phyloP scores from a whole-genome alignment of 2,113 vertebrate genomes.

The Microtus ochrogaster region DNA sequence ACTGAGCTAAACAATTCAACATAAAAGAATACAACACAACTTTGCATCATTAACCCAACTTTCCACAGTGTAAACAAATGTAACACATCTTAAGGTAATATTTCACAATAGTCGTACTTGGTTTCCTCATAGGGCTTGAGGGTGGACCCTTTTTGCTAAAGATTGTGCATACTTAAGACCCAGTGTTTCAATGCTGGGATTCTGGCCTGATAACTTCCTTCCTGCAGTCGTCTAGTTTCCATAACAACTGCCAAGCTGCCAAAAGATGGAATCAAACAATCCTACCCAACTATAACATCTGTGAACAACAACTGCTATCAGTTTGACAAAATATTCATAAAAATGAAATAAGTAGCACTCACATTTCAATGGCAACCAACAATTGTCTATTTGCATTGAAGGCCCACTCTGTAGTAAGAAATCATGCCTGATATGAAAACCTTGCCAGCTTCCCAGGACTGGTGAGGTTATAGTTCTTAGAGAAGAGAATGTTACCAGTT shows the following conservation, averaged over 20 bases:
- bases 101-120: neutral
- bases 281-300: neutral
- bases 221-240: neutral
- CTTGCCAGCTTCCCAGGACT: neutral
- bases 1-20: too few species aligned
- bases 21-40: too few species aligned
- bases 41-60: too few species aligned
- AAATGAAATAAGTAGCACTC: neutral
- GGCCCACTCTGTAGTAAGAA: too few species aligned
- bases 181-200: neutral
- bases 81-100: too few species aligned
- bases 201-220: neutral
- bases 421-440: neutral
- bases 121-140: neutral
- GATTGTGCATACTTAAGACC: neutral
- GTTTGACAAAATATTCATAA: too few species aligned
- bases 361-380: neutral
- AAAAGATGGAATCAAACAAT: neutral
- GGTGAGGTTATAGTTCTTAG: neutral
- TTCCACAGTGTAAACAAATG: too few species aligned
- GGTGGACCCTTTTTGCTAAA: neutral
- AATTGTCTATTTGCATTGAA: neutral
- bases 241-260: too few species aligned
- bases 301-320: neutral
- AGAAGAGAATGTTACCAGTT: too few species aligned